Evolutionary conservation across 2,888 invertebrate species (phyloP), one percentile per base, ranked within the genome.

Genomic region (Yponomeuta plumbellus): DNA sequence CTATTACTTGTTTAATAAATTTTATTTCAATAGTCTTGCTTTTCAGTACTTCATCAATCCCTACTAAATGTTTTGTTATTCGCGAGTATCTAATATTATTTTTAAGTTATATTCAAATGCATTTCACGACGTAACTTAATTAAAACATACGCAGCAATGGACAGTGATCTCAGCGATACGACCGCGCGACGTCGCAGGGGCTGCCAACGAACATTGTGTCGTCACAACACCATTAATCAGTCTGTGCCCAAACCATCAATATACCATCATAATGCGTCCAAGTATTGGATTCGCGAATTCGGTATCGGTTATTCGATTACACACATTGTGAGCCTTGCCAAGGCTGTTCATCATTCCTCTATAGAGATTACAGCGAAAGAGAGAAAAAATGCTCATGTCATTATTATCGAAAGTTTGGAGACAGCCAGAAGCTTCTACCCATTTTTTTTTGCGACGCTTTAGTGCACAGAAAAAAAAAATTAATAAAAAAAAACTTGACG

Each of bases 201-300:
- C 34, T 39, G 61, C 26, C 61, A 59, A 22, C 13, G 23, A 11
- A 11, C 79, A 87, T 89, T 90, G 90, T 90, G 82, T 81, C 80
- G 83, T 80, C 80, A 81, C 75, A 76, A 77, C 75, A 84, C 83
- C 90, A 91, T 91, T 91, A 90, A 91, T 91, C 90, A 90, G 91
- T 89, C 90, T 90, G 84, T 83, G 80, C 85, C 75, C 78, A 39
- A 65, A 61, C 56, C 66, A 68, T 68, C 66, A 66, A 64, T 64
- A 64, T 86, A 89, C 78, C 85, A 88, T 88, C 88, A 87, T 83
- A 80, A 44, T 57, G 56, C 65, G 65, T 65, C 61, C 56, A 66
- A 62, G 81, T 84, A 86, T 87, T 76, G 81, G 83, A 86, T 85
- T 88, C 86, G 81, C 85, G 88, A 86, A 84, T 85, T 87, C 83